Evolutionary conservation across 2,888 invertebrate genomes (phyloP), one percentile per base, ranked within the genome.

Genomic region (Microctonus brassicae): DNA sequence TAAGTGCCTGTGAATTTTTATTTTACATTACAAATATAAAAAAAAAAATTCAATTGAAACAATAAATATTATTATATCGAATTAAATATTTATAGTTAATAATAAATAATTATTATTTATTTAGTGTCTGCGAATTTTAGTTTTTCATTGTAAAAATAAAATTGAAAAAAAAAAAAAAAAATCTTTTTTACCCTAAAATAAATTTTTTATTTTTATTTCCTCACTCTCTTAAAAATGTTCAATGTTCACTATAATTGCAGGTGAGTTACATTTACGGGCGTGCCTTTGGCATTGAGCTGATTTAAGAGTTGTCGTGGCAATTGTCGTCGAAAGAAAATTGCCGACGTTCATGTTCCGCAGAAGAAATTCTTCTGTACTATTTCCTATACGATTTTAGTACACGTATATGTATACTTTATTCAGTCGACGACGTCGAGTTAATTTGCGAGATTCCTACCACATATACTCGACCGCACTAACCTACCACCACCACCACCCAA

Each of bases 261-360:
- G 62, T n/a, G 24, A 11, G 55, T 26, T 52, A 20, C 39, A 64
- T 39, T 39, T 52, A 57, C 34, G 58, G 70, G 70, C 55, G 70
- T 70, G 70, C 47, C 70, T 64, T 58, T 64, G 64, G 70, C 70
- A 62, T 70, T 64, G 69, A 76, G 80, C 82, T 82, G 84, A 84
- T 83, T 84, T 83, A 79, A 80, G 77, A 75, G 47, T 47, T 79
- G 74, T 78, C 77, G 80, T 73, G 70, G 24, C 76, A 81, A 84
- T 83, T 83, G 84, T 55, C 24, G n/a, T 81, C 76, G 77, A 79
- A 78, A 81, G 83, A 82, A 84, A 83, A 86, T 85, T 84, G 82
- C 81, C 80, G 80, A 78, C 82, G 82, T 81, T 82, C 80, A 82
- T 81, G 80, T 78, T 78, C 77, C 77, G 72, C 75, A n/a, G 78